Base-by-base conservation (phyloP, 2,113 vertebrate species). In the Myotis lucifugus region DNA sequence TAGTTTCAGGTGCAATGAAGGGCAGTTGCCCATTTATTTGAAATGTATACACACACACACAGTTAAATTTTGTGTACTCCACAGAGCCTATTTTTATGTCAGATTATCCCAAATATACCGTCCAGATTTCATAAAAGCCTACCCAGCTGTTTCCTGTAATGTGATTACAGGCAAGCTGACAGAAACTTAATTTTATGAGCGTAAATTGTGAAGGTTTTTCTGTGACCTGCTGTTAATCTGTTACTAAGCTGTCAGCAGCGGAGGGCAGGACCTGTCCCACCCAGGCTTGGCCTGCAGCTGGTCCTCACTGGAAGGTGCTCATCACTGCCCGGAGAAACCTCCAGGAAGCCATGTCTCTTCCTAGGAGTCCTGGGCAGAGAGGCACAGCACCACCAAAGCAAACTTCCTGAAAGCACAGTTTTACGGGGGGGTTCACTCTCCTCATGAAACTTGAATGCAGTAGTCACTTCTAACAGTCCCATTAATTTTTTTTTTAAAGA, bases 401-500 rank as follows among this genome's bases (percentile, higher is more conserved):
- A 82, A 93, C 29, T 50, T 52, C 21, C 59, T 79, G 46, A 25
- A 17, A 9, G 34, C 34, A 74, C 29, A 25, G 40, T 54, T 83
- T 17, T 19, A 54, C 66, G 27, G 70, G 23, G 23, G 23, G 52
- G 6, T 76, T 82, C 61, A 66, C 82, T 76, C 73, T 70, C 10
- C 48, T 66, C 12, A 7, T 73, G 61, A 93, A 90, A 85, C 17
- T 11, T 67, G 25, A 70, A 19, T 66, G 66, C 29, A 67, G 54
- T 88, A 74, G 54, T 88, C 23, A 85, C 76, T 76, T 88, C 85
- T 70, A 69, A 77, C 4, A 91, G 50, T 52, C 84, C 85, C 67
- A 82, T 81, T 81, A 86, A 93, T 90, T 92, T 92, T 92, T 92
- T 92, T 92, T 89, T 70, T 56, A 83, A 95, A 79, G 79, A 97